A percentile compares a stretch with the other conserved stretches of the same genome.
These are phyloP conservation scores for Nezara viridula DNA, from an alignment of 2,888 invertebrate genomes.

Conservation along the genomic window DNA sequence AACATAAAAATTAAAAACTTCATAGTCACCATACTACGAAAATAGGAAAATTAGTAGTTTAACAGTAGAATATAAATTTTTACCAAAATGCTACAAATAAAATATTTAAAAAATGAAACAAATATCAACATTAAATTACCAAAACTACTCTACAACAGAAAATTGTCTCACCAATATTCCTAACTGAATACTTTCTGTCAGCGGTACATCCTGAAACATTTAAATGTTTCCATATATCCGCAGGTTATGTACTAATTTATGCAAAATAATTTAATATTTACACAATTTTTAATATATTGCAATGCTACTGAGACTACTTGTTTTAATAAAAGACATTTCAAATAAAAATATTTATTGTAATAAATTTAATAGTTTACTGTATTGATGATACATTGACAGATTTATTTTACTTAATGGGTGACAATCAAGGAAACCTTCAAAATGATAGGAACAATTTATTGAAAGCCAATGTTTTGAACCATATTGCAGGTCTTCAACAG, in stretches of 20 bases:
- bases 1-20: neutral
- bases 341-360: neutral
- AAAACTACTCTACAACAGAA: conserved; percentile 25
- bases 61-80: neutral
- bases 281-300: neutral
- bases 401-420: too few relatives aligned
- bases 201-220: conserved; percentile 48
- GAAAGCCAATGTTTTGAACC: too few relatives aligned
- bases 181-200: conserved; percentile 45
- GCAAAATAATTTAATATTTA: neutral
- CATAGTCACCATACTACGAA: neutral
- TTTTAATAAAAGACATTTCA: neutral
- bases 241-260: neutral
- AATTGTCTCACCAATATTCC: conserved; percentile 47
- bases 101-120: neutral
- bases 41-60: neutral
- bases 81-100: neutral
- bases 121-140: neutral
- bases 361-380: too few relatives aligned
- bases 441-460: too few relatives aligned
- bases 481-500: too few relatives aligned
- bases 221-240: conserved; percentile 12
- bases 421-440: too few relatives aligned
- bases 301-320: neutral
- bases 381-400: too few relatives aligned